Base-by-base conservation (phyloP, 2,797 vertebrate species). In the Anabas testudineus region DNA sequence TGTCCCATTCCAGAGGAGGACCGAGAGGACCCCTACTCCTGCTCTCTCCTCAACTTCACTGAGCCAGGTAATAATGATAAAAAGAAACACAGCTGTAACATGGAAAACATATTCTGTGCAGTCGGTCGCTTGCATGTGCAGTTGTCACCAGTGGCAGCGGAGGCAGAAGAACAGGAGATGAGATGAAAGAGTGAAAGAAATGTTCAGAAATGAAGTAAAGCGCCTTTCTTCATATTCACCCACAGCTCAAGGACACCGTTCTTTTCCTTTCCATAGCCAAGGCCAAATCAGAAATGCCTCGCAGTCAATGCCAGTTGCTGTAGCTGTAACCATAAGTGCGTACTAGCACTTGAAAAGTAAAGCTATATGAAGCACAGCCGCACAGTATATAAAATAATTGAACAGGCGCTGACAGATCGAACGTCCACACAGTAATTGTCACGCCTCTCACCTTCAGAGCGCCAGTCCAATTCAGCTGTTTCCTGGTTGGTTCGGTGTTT, bases 21-120 rank as follows among this genome's bases (percentile, higher is more conserved):
- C 88, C 90, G 97, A 78, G 97, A 97, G 79, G 97, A 99, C 54
- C 95, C 94, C 0, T 99, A 98, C 76, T 99, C 98, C 81, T 99
- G 98, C 92, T 93, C 88, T 47, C 94, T 96, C 55, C 94, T 98
- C 76, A 98, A 99, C 93, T 93, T 99, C 91, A 96, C 95, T 0
- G 85, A 95, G 57, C 95, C 95, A 91, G 96, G 97, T 98, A 93
- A 52, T 21, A 55, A 22, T 10, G 57, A 26, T 15, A 52, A 18
- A 2, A 10, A 30, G 16, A 10, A 42, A 0, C 0, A 4, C 41
- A 45, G 57, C 58, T 39, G 39, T 22, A 28, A 22, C 14, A 7
- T 9, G 1, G 30, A 49, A 43, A 37, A n/a, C 42, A 32, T 21
- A 46, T 61, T 60, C 47, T 24, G 62, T 67, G 60, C 37, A 45